Percentiles rank a stretch among this genome's conserved stretches.
phyloP scores from a whole-genome alignment of 1,140 invertebrate genomes.

The Centruroides vittatus region DNA sequence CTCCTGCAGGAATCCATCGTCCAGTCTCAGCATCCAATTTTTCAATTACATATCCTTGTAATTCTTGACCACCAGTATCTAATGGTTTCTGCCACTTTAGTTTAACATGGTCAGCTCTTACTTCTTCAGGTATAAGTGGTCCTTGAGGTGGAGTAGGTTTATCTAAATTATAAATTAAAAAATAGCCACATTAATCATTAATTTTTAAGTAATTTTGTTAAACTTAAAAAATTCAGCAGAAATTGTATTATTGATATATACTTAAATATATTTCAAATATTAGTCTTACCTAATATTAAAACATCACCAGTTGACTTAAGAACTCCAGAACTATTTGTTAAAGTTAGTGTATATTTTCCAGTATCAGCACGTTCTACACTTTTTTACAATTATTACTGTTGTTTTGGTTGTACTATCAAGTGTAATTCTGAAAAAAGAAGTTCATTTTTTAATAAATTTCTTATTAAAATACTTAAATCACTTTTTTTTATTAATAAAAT shows the following conservation, averaged over 20 bases:
- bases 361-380: conserved; percentile 71
- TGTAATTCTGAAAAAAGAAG: conserved; percentile 2
- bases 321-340: conserved; percentile 58
- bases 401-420: conserved; percentile 47
- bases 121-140: conserved; percentile 67
- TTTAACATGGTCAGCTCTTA: conserved; percentile 79
- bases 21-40: conserved; percentile 88
- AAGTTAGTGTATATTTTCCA: conserved; percentile 71
- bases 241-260: too few relatives aligned
- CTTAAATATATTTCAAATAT: background rate
- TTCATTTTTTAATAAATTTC: conserved; percentile 13
- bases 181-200: too few relatives aligned
- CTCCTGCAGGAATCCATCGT: conserved; percentile 79
- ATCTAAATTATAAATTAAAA: conserved; percentile 68
- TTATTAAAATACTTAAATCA: too few relatives aligned
- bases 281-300: conserved; percentile 32
- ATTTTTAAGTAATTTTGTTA: too few relatives aligned
- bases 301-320: conserved; percentile 59
- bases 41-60: conserved; percentile 91
- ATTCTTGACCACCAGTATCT: conserved; percentile 81
- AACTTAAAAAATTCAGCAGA: too few relatives aligned
- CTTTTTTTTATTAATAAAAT: too few relatives aligned
- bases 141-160: conserved; percentile 73
- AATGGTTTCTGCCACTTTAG: conserved; percentile 89
- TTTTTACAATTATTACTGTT: conserved; percentile 73